Percentiles rank a stretch among this genome's conserved stretches.
Conservation (phyloP, 2,888 invertebrate species). For the Tetropium fuscum region DNA sequence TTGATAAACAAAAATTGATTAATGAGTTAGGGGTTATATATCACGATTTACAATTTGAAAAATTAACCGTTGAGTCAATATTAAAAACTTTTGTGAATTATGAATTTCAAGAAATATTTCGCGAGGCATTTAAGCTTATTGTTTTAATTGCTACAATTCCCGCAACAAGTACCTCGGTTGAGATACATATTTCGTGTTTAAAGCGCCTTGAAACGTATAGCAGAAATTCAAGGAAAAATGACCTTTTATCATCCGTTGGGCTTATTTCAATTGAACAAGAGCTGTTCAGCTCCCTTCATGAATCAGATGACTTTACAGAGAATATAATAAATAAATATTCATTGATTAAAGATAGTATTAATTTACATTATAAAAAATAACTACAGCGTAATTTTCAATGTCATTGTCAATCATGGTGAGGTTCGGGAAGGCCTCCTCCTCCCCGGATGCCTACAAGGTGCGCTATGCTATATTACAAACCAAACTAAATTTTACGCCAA, state of each 20-base stretch:
- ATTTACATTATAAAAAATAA: background rate
- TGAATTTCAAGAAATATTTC: slow-evolving; percentile 4
- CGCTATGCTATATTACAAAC: too few relatives aligned
- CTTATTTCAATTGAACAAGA: slow-evolving; percentile 2
- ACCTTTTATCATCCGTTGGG: slow-evolving; percentile 6
- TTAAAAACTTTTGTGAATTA: background rate
- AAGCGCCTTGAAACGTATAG: background rate
- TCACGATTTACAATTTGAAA: slow-evolving; percentile 18
- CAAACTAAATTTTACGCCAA: too few relatives aligned
- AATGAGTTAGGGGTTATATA: slow-evolving; percentile 15
- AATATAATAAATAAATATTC: background rate
- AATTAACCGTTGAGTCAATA: background rate
- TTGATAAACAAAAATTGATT: slow-evolving; percentile 15
- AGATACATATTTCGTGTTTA: background rate
- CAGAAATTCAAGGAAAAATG: background rate
- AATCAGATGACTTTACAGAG: background rate
- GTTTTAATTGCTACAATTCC: background rate
- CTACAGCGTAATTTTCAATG: too few relatives aligned
- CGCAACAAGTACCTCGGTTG: background rate
- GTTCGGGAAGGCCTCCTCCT: too few relatives aligned
- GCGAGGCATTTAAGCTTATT: slow-evolving; percentile 10
- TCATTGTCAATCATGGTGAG: too few relatives aligned
- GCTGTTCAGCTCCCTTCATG: background rate
- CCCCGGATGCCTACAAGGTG: too few relatives aligned
- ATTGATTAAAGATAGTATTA: background rate